These are phyloP conservation scores for Melanotaenia maccullochi DNA, from an alignment of 2,797 vertebrate genomes.

Conservation along the genomic window DNA sequence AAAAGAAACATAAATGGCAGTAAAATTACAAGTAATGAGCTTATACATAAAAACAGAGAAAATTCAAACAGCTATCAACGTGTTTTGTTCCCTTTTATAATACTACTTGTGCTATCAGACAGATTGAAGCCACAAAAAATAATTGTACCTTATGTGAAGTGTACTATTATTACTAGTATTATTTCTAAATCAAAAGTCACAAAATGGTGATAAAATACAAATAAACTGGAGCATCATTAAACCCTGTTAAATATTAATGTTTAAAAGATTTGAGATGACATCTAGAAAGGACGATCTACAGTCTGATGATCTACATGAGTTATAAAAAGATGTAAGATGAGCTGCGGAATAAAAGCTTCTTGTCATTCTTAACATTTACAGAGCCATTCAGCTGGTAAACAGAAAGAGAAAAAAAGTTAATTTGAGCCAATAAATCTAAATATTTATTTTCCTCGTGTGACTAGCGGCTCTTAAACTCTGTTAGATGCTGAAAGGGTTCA, in stretches of 20 bases:
- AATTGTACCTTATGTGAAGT: constrained; percentile 40
- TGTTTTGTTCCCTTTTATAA: constrained; percentile 33
- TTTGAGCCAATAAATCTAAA: constrained; percentile 15
- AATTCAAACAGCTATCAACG: constrained; percentile 29
- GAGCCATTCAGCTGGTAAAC: neutral
- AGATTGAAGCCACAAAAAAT: constrained; percentile 67
- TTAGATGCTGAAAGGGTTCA: constrained; percentile 21
- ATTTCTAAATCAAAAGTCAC: constrained; percentile 42
- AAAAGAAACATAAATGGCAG: constrained; percentile 24
- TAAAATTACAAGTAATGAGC: constrained; percentile 46
- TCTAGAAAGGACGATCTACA: constrained; percentile 33
- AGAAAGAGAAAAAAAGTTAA: neutral
- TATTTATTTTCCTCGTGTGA: neutral
- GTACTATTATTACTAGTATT: constrained; percentile 42
- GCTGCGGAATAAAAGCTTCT: constrained; percentile 37
- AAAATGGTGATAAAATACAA: constrained; percentile 67
- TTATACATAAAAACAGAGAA: constrained; percentile 39
- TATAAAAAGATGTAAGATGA: constrained; percentile 46
- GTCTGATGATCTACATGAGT: constrained; percentile 47
- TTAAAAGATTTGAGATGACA: constrained; percentile 65
- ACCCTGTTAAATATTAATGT: constrained; percentile 67
- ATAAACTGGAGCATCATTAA: constrained; percentile 58
- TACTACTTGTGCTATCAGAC: constrained; percentile 66
- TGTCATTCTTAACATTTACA: neutral
- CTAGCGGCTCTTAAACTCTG: constrained; percentile 20